Base-by-base conservation (phyloP, 2,888 invertebrate genomes). In the Cheilosia grossa region DNA sequence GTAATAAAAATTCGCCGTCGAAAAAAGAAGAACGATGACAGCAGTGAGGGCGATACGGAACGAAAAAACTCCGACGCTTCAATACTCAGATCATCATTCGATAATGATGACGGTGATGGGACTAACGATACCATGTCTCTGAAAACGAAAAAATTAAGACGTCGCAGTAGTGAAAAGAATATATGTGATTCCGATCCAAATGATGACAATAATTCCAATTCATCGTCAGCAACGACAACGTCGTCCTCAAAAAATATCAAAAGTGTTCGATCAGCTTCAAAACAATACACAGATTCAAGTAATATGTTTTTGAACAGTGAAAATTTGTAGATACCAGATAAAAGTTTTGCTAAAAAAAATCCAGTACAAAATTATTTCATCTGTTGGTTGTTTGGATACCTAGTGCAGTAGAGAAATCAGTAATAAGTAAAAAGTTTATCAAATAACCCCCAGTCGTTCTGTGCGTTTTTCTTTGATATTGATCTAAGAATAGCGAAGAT, bases 271-370 rank as follows among this genome's bases (percentile, higher is more conserved):
- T 82, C 88, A 63, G 87, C 87, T 59, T 86, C 88, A 64, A 91
- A 90, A 83, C 89, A 90, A 88, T 90, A 90, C 86, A 88, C 89
- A 86, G 92, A 91, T 89, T 89, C 91, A 91, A 91, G 91, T 91
- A 91, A 88, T 82, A 83, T 2, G 6, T 42, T 40, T 24, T 44
- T n/a, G 9, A 58, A 9, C 19, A 37, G 42, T 53, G 15, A 33
- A 63, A 59, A 27, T 27, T 5, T 27, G 40, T 30, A 30, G 51
- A 49, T 5, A 13, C 47, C 42, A 77, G 72, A 66, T 49, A 61
- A 73, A 69, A 56, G 67, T 75, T 69, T 2, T 1, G 0, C 2
- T n/a, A n/a, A 3, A 40, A 13, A 24, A 40, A 63, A 10, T 19
- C 9, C 0, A 53, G 42, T 24, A 13, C 15, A 47, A 47, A 19